Base-by-base conservation (phyloP, 2,113 vertebrate genomes). In the Ascaphus truei region DNA sequence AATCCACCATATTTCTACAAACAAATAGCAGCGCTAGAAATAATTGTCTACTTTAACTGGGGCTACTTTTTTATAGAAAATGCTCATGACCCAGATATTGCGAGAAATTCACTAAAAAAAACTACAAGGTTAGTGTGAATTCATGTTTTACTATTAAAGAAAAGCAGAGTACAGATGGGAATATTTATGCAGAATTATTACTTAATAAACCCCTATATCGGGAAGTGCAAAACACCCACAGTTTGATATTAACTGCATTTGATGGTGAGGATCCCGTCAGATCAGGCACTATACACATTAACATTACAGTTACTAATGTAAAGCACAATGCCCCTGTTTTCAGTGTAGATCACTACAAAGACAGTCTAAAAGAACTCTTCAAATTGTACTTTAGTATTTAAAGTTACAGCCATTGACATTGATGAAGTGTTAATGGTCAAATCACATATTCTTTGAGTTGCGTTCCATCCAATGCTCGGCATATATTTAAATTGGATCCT, bases 291-390 rank as follows among this genome's bases (percentile, higher is more conserved):
- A 75, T 80, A 33, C 52, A 4, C 2, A 85, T 87, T n/a, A n/a
- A n/a, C n/a, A n/a, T n/a, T n/a, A n/a, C n/a, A n/a, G n/a, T n/a
- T n/a, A n/a, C n/a, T n/a, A n/a, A n/a, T n/a, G n/a, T n/a, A n/a
- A n/a, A 88, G 0, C 86, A 89, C 20, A 86, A 86, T 5, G 33
- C 78, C 0, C 86, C 86, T 0, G 61, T 82, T 3, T 89, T 85
- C 62, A 72, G 56, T 5, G 79, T 78, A 12, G 47, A 74, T 0
- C 15, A 79, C 3, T 87, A 87, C 26, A 80, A 51, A 4, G 74
- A 66, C 36, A 75, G 29, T 1, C 56, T n/a, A n/a, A n/a, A n/a
- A n/a, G 87, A 66, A 76, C 0, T 1, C 74, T 6, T 45, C 73
- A 0, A 57, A 52, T 1, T 79, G 78, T 4, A 79, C 68, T 4